These are phyloP conservation scores for Phyllotreta cruciferae DNA, from an alignment of 2,888 invertebrate genomes.

Conservation along the genomic window DNA sequence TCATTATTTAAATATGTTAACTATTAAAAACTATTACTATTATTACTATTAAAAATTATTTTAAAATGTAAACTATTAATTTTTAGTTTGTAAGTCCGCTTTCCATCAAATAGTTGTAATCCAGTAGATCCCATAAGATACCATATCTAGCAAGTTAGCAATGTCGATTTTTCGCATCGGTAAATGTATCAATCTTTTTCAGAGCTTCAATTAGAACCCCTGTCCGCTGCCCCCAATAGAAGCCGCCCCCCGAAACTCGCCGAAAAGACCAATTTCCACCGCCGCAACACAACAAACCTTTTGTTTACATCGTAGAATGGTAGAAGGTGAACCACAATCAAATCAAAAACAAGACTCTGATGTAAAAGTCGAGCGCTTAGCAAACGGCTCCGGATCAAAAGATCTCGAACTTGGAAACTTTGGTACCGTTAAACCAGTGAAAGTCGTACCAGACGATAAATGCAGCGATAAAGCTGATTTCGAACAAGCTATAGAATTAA, in stretches of 20 bases:
- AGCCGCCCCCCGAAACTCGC: constrained; percentile 50
- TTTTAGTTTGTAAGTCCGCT: too few relatives aligned
- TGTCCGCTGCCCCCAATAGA: constrained; percentile 56
- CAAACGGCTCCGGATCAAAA: constrained; percentile 80
- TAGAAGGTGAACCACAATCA: constrained; percentile 85
- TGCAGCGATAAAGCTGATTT: constrained; percentile 80
- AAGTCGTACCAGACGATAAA: constrained; percentile 64
- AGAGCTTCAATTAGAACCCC: constrained; percentile 51
- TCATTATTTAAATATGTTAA: too few relatives aligned
- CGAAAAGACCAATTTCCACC: constrained; percentile 37
- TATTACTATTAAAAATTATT: too few relatives aligned
- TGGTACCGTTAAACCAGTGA: constrained; percentile 47
- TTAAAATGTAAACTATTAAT: too few relatives aligned
- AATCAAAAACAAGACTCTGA: constrained; percentile 79
- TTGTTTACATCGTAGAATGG: constrained; percentile 75
- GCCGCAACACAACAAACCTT: constrained; percentile 44
- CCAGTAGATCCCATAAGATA: too few relatives aligned
- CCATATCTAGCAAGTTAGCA: too few relatives aligned
- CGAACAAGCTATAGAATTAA: constrained; percentile 85
- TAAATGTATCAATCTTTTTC: constrained; percentile 43
- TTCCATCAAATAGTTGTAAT: too few relatives aligned
- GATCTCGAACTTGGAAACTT: constrained; percentile 60
- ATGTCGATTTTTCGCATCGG: too few relatives aligned
- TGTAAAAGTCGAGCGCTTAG: constrained; percentile 84
- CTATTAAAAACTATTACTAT: too few relatives aligned